Base-by-base conservation (phyloP, 1,140 invertebrate genomes). In the Apis florea region DNA sequence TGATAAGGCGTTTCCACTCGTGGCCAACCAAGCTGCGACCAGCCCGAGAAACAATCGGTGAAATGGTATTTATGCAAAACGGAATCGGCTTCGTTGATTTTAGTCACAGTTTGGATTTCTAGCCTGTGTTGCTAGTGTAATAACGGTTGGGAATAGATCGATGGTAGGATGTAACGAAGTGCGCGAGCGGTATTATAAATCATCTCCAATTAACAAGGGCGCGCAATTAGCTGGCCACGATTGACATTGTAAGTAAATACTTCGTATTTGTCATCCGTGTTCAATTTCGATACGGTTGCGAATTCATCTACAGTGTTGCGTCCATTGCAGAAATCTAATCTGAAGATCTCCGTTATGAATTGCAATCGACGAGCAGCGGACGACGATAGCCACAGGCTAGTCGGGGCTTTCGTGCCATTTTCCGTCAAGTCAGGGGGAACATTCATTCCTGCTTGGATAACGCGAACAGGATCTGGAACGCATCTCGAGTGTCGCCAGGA, bases 401-500 rank as follows among this genome's bases (percentile, higher is more conserved):
- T 64, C 53, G 24, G 56, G 56, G 31, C 26, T 40, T 80, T 54
- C 70, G 54, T 26, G 17, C 58, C 51, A 53, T 86, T 82, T 72
- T 76, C 76, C 69, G 76, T 77, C 84, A 67, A 6, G 31, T 40
- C 31, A 51, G 79, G 67, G 79, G 80, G 61, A 73, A 79, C 79
- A 83, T 83, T 70, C 49, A 70, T 86, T 86, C 74, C 68, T 56
- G 51, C 10, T 51, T 9, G 74, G 80, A 86, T 83, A 86, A 86
- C 80, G 71, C 78, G 74, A 87, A 87, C 83, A 84, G 70, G 83
- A 88, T 83, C 64, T 80, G 76, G 73, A 82, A 79, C 69, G 85
- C 69, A n/a, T 86, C 64, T 58, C 24, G 76, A 76, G 69, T 87
- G 81, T 89, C 83, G 72, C 82, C 83, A 69, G 81, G 79, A 80